phyloP scores from a whole-genome alignment of 2,888 invertebrate genomes.

The Cyrtodaria siliqua region DNA sequence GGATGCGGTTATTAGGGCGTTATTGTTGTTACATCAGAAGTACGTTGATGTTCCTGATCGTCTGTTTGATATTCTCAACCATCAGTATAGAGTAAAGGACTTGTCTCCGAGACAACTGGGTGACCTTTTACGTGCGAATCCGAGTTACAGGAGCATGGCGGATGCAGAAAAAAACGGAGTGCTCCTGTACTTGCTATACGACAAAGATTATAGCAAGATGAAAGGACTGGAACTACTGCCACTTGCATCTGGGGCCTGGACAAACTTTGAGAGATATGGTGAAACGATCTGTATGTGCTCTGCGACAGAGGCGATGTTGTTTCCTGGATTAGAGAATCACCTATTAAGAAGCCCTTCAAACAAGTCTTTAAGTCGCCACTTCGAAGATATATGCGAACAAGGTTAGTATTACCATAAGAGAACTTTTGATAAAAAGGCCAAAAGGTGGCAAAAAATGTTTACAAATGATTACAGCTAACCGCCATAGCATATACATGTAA shows the following conservation, averaged over 20 bases:
- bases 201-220: constrained; percentile 24
- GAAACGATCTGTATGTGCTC: constrained; percentile 4
- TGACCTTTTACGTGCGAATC: no score
- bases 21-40: constrained; percentile 9
- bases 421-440: no score
- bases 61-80: constrained; percentile 9
- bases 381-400: no score
- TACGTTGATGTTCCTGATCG: constrained; percentile 23
- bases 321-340: constrained; percentile 24
- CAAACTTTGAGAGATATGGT: constrained; percentile 12
- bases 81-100: no score
- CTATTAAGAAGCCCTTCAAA: neutral
- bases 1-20: constrained; percentile 12
- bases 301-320: constrained; percentile 11
- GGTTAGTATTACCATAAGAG: no score
- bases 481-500: no score
- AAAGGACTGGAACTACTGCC: constrained; percentile 71
- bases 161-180: constrained; percentile 19
- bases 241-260: constrained; percentile 67
- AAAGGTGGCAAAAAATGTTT: no score
- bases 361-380: no score
- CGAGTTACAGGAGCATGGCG: neutral
- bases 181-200: constrained; percentile 33
- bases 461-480: no score
- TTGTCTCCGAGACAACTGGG: no score